phyloP scores from a whole-genome alignment of 2,797 vertebrate species.

The Rousettus madagascariensis region DNA sequence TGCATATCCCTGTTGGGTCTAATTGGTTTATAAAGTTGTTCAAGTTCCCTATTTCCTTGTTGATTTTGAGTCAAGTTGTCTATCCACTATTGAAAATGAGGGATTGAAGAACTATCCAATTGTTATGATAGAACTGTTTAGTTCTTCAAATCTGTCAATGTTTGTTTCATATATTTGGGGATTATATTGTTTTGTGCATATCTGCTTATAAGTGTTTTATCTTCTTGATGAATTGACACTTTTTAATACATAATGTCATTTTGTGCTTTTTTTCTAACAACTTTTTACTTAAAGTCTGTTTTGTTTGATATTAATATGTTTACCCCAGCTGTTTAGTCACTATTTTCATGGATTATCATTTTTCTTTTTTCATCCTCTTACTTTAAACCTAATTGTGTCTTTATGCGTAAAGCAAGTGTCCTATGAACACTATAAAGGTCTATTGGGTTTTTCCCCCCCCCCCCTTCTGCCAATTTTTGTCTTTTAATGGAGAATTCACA shows the following conservation, averaged over 20 bases:
- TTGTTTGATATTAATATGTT: not conserved
- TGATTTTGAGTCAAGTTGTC: not conserved
- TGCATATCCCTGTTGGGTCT: not conserved
- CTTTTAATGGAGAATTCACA: not conserved
- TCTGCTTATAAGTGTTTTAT: not conserved
- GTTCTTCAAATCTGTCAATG: not conserved
- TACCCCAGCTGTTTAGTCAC: not conserved
- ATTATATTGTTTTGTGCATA: not conserved
- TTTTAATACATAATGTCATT: not conserved
- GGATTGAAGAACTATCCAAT: not conserved
- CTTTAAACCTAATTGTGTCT: not conserved
- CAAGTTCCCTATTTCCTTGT: not conserved
- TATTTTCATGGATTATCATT: not conserved
- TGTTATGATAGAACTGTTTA: not conserved
- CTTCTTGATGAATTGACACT: not conserved
- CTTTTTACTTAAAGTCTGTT: not conserved
- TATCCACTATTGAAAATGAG: not conserved
- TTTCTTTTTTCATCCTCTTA: not conserved
- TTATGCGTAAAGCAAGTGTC: not conserved
- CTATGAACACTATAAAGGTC: not conserved
- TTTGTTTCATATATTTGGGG: not conserved
- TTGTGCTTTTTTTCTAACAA: not conserved
- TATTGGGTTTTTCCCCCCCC: not conserved
- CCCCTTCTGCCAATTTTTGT: not conserved
- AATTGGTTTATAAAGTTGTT: not conserved